Percentiles rank a stretch among this genome's conserved stretches.
Evolutionary conservation across 2,888 invertebrate genomes (phyloP).

Genomic region (Chouioia cunea): DNA sequence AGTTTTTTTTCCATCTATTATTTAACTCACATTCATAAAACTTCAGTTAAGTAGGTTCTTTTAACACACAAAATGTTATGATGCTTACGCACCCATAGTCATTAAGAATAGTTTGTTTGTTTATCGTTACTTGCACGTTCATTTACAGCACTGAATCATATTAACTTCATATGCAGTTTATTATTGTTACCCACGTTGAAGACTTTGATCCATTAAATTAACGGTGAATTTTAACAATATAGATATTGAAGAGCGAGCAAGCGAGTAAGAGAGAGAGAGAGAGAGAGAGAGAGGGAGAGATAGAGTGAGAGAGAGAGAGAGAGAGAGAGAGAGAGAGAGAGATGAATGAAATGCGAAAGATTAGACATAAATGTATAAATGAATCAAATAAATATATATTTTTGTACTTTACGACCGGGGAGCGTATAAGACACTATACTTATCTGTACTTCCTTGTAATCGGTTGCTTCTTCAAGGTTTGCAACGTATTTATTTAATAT

Average conservation of each 20-base stretch:
- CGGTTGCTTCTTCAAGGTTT: slow-evolving; percentile 1
- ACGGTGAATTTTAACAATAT: slow-evolving; percentile 38
- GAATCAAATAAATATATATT: slow-evolving; percentile 52
- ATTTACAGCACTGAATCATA: slow-evolving; percentile 27
- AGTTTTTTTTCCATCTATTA: slow-evolving; percentile 4
- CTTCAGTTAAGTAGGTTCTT: slow-evolving; percentile 21
- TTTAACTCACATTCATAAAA: slow-evolving; percentile 22
- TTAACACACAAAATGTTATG: slow-evolving; percentile 23
- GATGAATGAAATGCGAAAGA: slow-evolving; percentile 46
- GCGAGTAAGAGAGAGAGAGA: slow-evolving; percentile 48
- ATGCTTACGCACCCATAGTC: slow-evolving; percentile 42
- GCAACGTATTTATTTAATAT: too few relatives aligned
- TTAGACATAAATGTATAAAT: slow-evolving; percentile 48
- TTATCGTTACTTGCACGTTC: slow-evolving; percentile 19
- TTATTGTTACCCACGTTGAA: slow-evolving; percentile 45
- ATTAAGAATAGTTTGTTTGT: slow-evolving; percentile 40
- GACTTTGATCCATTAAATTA: slow-evolving; percentile 41
- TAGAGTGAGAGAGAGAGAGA: slow-evolving; percentile 6
- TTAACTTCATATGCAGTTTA: slow-evolving; percentile 42
- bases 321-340: slow-evolving; percentile 15
- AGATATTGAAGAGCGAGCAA: slow-evolving; percentile 15
- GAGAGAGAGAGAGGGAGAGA: slow-evolving; percentile 39
- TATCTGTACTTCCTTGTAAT: slow-evolving; percentile 1
- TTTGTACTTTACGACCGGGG: slow-evolving; percentile 54
- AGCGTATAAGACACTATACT: slow-evolving; percentile 35